Conservation (phyloP, 2,888 invertebrate species). For the Fissipunctia ypsillon region DNA sequence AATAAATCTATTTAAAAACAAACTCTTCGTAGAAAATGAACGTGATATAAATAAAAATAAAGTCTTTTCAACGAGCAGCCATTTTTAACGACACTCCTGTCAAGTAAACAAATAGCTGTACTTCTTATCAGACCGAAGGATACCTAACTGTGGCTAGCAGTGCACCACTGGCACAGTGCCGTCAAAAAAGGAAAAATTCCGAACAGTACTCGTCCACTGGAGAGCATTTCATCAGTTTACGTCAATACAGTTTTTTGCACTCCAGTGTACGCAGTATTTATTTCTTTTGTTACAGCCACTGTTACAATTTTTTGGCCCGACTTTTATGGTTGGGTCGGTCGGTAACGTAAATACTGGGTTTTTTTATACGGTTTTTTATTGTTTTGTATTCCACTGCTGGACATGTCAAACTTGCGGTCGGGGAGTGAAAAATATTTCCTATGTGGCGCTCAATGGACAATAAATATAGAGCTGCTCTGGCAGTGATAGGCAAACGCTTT, state of each 20-base stretch:
- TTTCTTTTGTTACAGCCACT: constrained; percentile 59
- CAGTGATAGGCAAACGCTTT: constrained; percentile 49
- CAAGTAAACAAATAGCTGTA: constrained; percentile 39
- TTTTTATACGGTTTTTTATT: constrained; percentile 44
- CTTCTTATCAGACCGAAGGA: constrained; percentile 15
- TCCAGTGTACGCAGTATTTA: constrained; percentile 59
- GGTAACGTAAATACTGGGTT: constrained; percentile 62
- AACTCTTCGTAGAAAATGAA: constrained; percentile 31
- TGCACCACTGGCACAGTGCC: constrained; percentile 43
- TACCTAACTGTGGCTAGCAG: constrained; percentile 24
- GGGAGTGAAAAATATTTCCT: constrained; percentile 58
- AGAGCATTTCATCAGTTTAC: constrained; percentile 64
- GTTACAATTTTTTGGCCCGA: constrained; percentile 63
- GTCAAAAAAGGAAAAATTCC: constrained; percentile 46
- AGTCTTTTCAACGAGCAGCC: background rate
- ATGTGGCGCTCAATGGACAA: constrained; percentile 53
- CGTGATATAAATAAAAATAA: constrained; percentile 47
- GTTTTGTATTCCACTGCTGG: constrained; percentile 54
- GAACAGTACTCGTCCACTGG: constrained; percentile 45
- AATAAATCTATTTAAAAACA: constrained; percentile 52
- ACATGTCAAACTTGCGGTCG: constrained; percentile 64
- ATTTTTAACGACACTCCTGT: constrained; percentile 24
- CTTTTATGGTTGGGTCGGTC: constrained; percentile 62
- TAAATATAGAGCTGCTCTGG: constrained; percentile 49
- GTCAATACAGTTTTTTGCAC: constrained; percentile 65